Percentiles rank a stretch among this genome's conserved stretches.
These are phyloP conservation scores for Drosophila paramelanica DNA, from an alignment of 2,888 invertebrate genomes.

Conservation along the genomic window DNA sequence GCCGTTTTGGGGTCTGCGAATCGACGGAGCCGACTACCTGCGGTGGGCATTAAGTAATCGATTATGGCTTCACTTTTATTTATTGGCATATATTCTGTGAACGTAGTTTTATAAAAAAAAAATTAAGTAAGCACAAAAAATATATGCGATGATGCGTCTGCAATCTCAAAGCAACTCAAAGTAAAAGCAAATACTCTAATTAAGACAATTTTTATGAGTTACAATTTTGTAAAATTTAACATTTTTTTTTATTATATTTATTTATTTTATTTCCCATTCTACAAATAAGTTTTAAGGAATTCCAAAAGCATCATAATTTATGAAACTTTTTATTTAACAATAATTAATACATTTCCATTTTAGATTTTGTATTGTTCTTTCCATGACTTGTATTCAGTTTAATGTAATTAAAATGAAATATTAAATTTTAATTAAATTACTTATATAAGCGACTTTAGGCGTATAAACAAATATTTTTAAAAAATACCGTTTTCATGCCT, in stretches of 20 bases:
- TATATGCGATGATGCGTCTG: background rate
- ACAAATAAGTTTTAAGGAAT: no score
- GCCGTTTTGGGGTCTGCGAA: conserved; percentile 58
- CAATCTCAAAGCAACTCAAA: background rate
- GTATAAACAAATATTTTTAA: conserved; percentile 7
- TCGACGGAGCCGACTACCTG: conserved; percentile 26
- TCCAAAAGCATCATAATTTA: no score
- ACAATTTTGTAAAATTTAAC: background rate
- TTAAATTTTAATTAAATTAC: conserved; percentile 1
- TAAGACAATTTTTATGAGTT: no score
- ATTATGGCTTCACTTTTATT: conserved; percentile 45
- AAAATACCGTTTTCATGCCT: background rate
- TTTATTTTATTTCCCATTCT: no score
- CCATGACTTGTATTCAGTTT: background rate
- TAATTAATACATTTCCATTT: background rate
- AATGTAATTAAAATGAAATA: background rate
- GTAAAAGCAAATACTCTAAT: no score
- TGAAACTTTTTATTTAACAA: no score
- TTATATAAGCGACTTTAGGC: background rate
- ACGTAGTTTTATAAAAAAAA: background rate
- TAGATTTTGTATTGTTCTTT: no score
- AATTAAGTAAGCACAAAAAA: background rate
- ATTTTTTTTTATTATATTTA: no score
- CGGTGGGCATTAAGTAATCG: conserved; percentile 54
- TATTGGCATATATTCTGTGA: background rate